Evolutionary conservation across 2,888 invertebrate genomes (phyloP), one percentile per base, ranked within the genome.

Genomic region (Himalopsyche tibetana): DNA sequence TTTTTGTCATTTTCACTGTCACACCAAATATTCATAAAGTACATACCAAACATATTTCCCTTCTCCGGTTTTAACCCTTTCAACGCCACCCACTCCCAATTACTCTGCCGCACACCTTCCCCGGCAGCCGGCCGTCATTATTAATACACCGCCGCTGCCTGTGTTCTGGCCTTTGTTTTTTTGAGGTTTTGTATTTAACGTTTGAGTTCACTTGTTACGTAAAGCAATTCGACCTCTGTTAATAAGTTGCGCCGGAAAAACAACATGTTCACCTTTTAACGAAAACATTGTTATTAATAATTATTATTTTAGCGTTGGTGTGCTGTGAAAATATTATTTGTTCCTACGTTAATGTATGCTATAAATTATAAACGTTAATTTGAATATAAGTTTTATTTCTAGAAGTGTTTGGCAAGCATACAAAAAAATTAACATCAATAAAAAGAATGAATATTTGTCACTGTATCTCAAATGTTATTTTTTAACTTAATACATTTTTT

Each of bases 161-260:
- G 83, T 83, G 69, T 74, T 28, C 19, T 63, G 28, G 63, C 40
- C 36, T 80, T 80, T 80, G 55, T 40, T 74, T 55, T 84, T 84
- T 80, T 84, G 84, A 84, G 84, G 84, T 84, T 84, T 84, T 17
- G 38, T 55, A 74, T 84, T 84, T 74, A 80, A 55, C 84, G 84
- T 84, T 80, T 84, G 19, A 80, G 80, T 38, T 63, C 38, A 19
- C 55, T 63, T 38, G 38, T 63, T 36, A 63, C 55, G 38, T 45
- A 55, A 80, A 80, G 55, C 84, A 51, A 74, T 86, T 86, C 84
- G 84, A 81, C 84, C 69, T 36, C 51, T 55, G 63, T 84, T 86
- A 86, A 86, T 86, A 81, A 83, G 86, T 86, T 81, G 56, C 28
- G 28, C 40, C 51, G 42, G n/a, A 69, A 82, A 83, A 83, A 83